Evolutionary conservation across 1,140 invertebrate species (phyloP).

Genomic region (Platyscapa corneri): DNA sequence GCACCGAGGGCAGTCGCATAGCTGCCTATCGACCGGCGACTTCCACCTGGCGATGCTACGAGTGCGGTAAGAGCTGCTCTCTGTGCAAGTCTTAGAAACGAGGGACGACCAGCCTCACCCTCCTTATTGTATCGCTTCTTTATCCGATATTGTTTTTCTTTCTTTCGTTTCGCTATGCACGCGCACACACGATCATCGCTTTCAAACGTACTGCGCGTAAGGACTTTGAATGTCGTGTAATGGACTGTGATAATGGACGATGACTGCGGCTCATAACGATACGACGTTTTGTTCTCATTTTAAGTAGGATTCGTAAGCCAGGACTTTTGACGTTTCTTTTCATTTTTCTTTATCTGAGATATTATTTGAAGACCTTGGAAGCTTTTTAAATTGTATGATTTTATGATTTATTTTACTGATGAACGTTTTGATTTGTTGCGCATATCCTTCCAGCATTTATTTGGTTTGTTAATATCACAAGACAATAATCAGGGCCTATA

Average conservation of each 20-base stretch:
- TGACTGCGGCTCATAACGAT: neutral
- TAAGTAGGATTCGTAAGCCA: neutral
- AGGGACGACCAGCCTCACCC: neutral
- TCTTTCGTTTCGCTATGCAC: slow-evolving; percentile 14
- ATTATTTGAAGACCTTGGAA: neutral
- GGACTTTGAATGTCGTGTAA: neutral
- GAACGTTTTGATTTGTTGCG: neutral
- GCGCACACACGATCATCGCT: slow-evolving; percentile 26
- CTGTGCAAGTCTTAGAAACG: slow-evolving; percentile 5
- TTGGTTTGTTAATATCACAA: neutral
- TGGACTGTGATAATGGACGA: neutral
- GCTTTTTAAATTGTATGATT: neutral
- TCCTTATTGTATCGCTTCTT: neutral
- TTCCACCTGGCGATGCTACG: slow-evolving; percentile 71
- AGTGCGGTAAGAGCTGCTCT: slow-evolving; percentile 65
- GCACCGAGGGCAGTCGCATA: slow-evolving; percentile 71
- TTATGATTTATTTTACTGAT: neutral
- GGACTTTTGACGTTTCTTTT: neutral
- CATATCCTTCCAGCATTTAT: neutral
- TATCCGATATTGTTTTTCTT: neutral
- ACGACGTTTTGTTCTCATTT: neutral
- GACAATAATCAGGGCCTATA: neutral
- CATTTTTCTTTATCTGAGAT: neutral
- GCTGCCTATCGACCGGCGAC: slow-evolving; percentile 71
- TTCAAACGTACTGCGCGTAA: neutral